Conservation (phyloP, 2,888 invertebrate genomes). For the Perizoma affinitatum region DNA sequence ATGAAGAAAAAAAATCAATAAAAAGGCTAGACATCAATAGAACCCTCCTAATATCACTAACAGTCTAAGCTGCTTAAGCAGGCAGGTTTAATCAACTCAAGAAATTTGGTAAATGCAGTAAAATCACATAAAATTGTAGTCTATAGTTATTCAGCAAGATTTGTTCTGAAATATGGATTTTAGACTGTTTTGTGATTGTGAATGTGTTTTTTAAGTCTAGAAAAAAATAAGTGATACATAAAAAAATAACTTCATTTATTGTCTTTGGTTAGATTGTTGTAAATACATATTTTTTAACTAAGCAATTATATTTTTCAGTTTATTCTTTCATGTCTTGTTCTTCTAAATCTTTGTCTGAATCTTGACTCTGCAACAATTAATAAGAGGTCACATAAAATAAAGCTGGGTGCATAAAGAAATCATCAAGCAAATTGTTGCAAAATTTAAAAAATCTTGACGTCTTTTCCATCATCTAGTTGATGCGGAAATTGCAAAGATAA, state of each 20-base stretch:
- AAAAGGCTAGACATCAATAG: slow-evolving; percentile 93
- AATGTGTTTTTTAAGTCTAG: background rate
- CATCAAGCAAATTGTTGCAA: background rate
- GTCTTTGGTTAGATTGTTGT: slow-evolving; percentile 47
- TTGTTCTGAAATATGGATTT: background rate
- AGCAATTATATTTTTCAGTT: slow-evolving; percentile 47
- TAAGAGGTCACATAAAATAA: background rate
- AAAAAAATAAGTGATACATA: background rate
- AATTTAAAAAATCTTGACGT: too few species aligned
- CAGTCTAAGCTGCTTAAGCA: slow-evolving; percentile 61
- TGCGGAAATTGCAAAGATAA: too few species aligned
- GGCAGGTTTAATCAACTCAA: background rate
- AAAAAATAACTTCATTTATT: slow-evolving; percentile 34
- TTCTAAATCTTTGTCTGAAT: slow-evolving; percentile 71
- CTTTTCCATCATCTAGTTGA: too few species aligned
- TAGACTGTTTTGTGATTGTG: background rate
- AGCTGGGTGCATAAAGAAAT: too few species aligned
- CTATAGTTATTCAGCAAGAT: too few species aligned
- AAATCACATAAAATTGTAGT: too few species aligned
- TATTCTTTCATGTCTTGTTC: slow-evolving; percentile 57
- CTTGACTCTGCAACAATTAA: slow-evolving; percentile 64
- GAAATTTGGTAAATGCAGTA: too few species aligned
- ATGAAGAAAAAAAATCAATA: slow-evolving; percentile 91
- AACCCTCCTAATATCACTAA: slow-evolving; percentile 57
- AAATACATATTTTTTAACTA: slow-evolving; percentile 44